Evolutionary conservation across 2,888 invertebrate genomes (phyloP), one percentile per base, ranked within the genome.

Genomic region (Plebejus argus): DNA sequence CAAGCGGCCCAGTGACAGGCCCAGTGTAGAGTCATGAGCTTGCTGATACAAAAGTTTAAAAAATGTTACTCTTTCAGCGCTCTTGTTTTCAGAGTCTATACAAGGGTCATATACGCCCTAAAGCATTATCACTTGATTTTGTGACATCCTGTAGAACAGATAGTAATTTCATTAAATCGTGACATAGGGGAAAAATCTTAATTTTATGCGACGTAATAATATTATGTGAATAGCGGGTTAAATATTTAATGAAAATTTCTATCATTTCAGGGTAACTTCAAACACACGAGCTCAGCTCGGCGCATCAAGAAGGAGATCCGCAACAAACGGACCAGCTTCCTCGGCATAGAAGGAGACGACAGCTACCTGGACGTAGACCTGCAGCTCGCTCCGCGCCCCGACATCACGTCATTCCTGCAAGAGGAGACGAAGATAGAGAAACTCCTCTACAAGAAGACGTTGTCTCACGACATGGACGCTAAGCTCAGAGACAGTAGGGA

Each of bases 231-330:
- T 35, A 0, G 35, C 35, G 6, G 6, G 6, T 35, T 35, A 45
- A 12, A 45, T 45, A 12, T 10, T 4, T 45, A 45, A 45, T 12
- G 15, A 15, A 49, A 15, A 15, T 45, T 45, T 45, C 45, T 58
- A 20, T 8, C 6, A 23, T 82, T 87, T 23, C 86, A 95, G 94
- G 94, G 95, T 71, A 95, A 96, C 82, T 95, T 97, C 81, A 96
- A 96, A 84, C 95, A 97, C 82, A 95, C 97, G 78, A 97, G 97
- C 85, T 97, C 97, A 18, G 97, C 98, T 1, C 97, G 97, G 81
- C 95, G 97, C 82, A 97, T 98, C 84, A 97, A 97, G 85, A 97
- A 98, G 85, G 98, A 98, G 86, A 95, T 98, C 76, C 95, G 97
- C 12, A 97, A 96, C 85, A 97, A 98, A 85, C 96, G 98, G 74